Base-by-base conservation (phyloP, 2,797 vertebrate genomes). In the Acanthurus tractus region DNA sequence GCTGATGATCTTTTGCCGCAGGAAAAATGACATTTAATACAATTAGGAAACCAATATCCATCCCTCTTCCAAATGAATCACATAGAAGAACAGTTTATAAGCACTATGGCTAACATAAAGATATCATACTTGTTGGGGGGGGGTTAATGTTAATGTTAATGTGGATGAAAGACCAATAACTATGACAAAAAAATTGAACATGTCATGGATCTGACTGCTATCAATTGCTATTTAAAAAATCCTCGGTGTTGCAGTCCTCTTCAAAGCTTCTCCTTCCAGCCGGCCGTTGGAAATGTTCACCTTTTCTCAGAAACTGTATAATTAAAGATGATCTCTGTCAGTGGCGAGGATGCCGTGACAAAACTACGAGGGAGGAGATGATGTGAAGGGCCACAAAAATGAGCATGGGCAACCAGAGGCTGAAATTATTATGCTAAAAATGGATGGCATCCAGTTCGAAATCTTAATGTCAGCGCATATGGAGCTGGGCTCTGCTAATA, bases 291-390 rank as follows among this genome's bases (percentile, higher is more conserved):
- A 90, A 64, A 84, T 58, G 44, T 78, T 90, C 85, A 89, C 83
- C 86, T 34, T 92, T 87, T 89, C 77, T 80, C 74, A 85, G 82
- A 67, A 74, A 59, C 61, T 83, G 69, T 74, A 83, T 91, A 87
- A 94, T 93, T 93, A 93, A 86, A 88, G 83, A 79, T 73, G 85
- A 92, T 88, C 76, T 78, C 82, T 90, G 92, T 88, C 89, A 82
- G 77, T 74, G 70, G 78, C 23, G 6, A 38, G 71, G 70, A 87
- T 69, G 76, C 23, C 2, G 22, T 65, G 84, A 76, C 79, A 86
- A 86, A 84, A 84, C 85, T 78, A 85, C 74, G 70, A 55, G 75
- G 83, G 76, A 63, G 58, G 36, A 68, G 83, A 88, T 75, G 63
- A 85, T 86, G 77, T 79, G 75, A 84, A 85, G 82, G 79, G 84